Base-by-base conservation (phyloP, 2,888 invertebrate genomes). In the Drepana falcataria region DNA sequence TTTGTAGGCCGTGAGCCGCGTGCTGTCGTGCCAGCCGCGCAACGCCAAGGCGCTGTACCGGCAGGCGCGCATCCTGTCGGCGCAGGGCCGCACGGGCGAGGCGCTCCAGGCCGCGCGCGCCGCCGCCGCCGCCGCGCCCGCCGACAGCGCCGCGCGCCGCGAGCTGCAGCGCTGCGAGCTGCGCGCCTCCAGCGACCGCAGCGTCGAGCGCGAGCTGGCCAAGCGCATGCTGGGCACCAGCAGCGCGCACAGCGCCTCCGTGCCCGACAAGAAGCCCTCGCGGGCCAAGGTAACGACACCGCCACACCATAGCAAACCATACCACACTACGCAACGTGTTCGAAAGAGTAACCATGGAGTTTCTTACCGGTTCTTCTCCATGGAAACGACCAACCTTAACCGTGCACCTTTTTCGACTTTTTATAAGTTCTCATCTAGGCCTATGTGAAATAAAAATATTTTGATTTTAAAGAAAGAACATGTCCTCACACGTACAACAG, bases 11-110 rank as follows among this genome's bases (percentile, higher is more conserved):
- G 95, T 98, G 37, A 95, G 96, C 53, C 93, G 94, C 74, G 98
- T 98, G 2, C 87, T 98, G 9, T 92, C 94, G 59, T 95, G 96
- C 73, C 96, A 98, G 77, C 97, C 98, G 0, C 88, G 94, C 58
- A 98, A 98, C 88, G 95, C 97, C 0, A 98, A 98, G 83, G 98
- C 98, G 0, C 87, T 98, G 9, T 98, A 95, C 79, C 93, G 98
- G 72, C 97, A 97, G 56, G 79, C 88, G 0, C 85, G 87, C 52
- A 91, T 91, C 35, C 71, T 91, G 0, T 79, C 86, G 1, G 84
- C 85, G 0, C 88, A 89, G 88, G 91, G 91, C 0, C 94, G 96
- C 55, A 93, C 94, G 49, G 82, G 93, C 1, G 93, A 94, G 51
- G 97, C 97, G 0, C 92, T 96, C 55, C 87, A 90, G 51, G 92